phyloP scores from a whole-genome alignment of 1,140 invertebrate genomes.

The Druon quercuslanigerum region DNA sequence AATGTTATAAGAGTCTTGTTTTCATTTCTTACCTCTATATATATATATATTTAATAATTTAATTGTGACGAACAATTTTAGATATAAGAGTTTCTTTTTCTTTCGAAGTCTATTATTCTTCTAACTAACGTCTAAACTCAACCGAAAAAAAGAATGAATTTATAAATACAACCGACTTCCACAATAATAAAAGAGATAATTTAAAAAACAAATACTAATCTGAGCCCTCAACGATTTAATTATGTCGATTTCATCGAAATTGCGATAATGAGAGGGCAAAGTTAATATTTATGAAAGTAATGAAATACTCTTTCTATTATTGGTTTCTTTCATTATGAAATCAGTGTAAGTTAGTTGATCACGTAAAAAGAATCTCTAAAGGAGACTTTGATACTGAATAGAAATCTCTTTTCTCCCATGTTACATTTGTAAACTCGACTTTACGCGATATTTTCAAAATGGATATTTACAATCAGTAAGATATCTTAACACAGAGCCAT shows the following conservation, averaged over 20 bases:
- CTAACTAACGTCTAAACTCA: background rate
- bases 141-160: background rate
- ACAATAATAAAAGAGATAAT: background rate
- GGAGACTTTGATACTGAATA: background rate
- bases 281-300: background rate
- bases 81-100: constrained; percentile 18
- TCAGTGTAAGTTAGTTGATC: background rate
- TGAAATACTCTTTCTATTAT: background rate
- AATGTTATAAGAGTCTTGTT: constrained; percentile 58
- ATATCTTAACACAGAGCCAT: constrained; percentile 1
- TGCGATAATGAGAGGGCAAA: background rate
- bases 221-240: background rate
- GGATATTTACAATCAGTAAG: constrained; percentile 6
- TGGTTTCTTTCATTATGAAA: background rate
- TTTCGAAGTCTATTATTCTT: constrained; percentile 14
- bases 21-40: constrained; percentile 43
- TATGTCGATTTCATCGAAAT: background rate
- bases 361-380: background rate
- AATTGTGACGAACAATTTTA: constrained; percentile 37
- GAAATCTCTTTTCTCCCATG: background rate
- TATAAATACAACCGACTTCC: background rate
- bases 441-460: background rate
- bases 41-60: constrained; percentile 33
- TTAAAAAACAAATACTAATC: background rate
- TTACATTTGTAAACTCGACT: background rate